These are phyloP conservation scores for Drosophila busckii DNA, from an alignment of 1,140 invertebrate species.

Conservation along the genomic window DNA sequence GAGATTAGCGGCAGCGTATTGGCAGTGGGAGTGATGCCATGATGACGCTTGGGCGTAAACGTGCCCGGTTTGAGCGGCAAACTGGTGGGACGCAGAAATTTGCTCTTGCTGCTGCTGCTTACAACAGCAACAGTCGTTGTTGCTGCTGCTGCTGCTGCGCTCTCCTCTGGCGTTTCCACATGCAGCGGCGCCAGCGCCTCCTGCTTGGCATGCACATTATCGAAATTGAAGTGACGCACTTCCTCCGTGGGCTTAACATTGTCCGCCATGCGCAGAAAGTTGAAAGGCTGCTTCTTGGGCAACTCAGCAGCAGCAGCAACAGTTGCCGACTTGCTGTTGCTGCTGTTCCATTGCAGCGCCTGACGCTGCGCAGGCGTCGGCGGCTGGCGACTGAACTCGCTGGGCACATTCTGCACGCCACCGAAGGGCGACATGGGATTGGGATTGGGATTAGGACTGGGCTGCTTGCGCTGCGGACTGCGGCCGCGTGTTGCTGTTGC, in stretches of 20 bases:
- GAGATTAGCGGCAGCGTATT: slow-evolving; percentile 89
- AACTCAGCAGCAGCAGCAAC: not conserved
- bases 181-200: slow-evolving; percentile 53
- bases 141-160: not conserved
- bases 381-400: slow-evolving; percentile 66
- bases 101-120: slow-evolving; percentile 1
- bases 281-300: slow-evolving; percentile 47
- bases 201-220: slow-evolving; percentile 73
- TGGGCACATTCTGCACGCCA: slow-evolving; percentile 68
- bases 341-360: slow-evolving; percentile 58
- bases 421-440: slow-evolving; percentile 65
- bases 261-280: slow-evolving; percentile 72
- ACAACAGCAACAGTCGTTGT: not conserved
- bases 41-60: slow-evolving; percentile 87
- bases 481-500: slow-evolving; percentile 24
- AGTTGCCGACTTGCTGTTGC: not conserved
- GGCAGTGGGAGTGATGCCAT: slow-evolving; percentile 87
- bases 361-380: slow-evolving; percentile 58
- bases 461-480: slow-evolving; percentile 61
- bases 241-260: slow-evolving; percentile 73
- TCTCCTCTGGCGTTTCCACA: slow-evolving; percentile 46
- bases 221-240: slow-evolving; percentile 81
- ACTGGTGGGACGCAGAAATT: slow-evolving; percentile 89
- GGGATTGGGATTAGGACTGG: slow-evolving; percentile 32
- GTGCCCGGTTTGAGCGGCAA: slow-evolving; percentile 89